A percentile compares a stretch with the other conserved stretches of the same genome.
Conservation (phyloP, 2,888 invertebrate species). For the Stegophylla sp. region DNA sequence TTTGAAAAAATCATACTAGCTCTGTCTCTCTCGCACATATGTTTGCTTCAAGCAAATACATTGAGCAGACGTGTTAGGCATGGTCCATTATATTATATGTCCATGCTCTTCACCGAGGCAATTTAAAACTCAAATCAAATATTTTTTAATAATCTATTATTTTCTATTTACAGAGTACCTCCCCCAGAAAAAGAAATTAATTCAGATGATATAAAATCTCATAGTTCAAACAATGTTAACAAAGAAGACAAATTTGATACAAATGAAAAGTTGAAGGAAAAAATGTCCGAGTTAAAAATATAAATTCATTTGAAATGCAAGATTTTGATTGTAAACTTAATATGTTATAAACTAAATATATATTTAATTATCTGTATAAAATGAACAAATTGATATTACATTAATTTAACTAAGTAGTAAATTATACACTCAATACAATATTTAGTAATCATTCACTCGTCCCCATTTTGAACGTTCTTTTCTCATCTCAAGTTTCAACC, state of each 20-base stretch:
- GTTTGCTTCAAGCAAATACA: too few relatives aligned
- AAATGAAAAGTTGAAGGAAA: slow-evolving; percentile 8
- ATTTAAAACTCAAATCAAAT: too few relatives aligned
- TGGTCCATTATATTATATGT: too few relatives aligned
- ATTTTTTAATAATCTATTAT: not conserved
- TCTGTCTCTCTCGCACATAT: too few relatives aligned
- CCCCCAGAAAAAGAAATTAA: not conserved
- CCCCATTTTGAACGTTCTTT: slow-evolving; percentile 77
- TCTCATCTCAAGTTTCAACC: slow-evolving; percentile 76
- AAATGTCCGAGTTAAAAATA: not conserved
- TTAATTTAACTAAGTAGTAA: too few relatives aligned
- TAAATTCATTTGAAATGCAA: not conserved
- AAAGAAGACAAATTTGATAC: not conserved
- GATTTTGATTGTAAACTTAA: not conserved
- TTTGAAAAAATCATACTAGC: too few relatives aligned
- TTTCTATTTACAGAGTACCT: not conserved
- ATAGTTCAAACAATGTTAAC: not conserved
- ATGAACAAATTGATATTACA: too few relatives aligned
- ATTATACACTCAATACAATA: not conserved
- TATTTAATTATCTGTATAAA: not conserved
- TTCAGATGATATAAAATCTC: not conserved
- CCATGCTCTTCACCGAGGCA: too few relatives aligned
- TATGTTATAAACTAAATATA: not conserved
- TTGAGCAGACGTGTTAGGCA: too few relatives aligned
- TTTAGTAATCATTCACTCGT: slow-evolving; percentile 54